Evolutionary conservation across 1,140 invertebrate genomes (phyloP).

Genomic region (Nasonia longicornis): DNA sequence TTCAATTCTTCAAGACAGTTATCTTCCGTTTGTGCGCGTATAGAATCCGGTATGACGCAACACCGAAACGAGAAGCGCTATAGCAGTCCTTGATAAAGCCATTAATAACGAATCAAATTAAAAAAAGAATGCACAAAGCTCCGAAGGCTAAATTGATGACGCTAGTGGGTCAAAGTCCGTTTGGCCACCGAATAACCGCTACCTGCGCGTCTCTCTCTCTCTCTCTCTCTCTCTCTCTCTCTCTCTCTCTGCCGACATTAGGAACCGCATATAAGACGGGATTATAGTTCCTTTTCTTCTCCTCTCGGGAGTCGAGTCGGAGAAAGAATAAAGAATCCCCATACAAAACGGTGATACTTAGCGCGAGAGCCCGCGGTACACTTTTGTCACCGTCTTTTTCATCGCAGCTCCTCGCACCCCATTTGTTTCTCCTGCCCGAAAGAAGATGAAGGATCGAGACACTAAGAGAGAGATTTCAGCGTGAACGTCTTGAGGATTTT

Average conservation of each 20-base stretch:
- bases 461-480: constrained; percentile 11
- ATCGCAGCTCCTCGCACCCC: neutral
- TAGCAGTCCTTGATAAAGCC: neutral
- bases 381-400: constrained; percentile 11
- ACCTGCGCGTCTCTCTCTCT: neutral
- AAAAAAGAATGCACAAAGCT: neutral
- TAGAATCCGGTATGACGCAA: neutral
- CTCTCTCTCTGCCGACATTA: neutral
- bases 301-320: neutral
- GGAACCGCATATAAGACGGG: neutral
- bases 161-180: constrained; percentile 10
- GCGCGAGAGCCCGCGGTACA: constrained; percentile 4
- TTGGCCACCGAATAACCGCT: neutral
- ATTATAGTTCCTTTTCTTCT: constrained; percentile 22
- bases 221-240: neutral
- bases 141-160: constrained; percentile 9
- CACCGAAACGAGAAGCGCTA: neutral
- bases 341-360: neutral
- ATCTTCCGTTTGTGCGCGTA: neutral
- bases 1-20: neutral
- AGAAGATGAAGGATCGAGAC: neutral
- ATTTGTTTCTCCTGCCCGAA: constrained; percentile 3
- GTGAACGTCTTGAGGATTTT: neutral
- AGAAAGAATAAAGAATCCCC: neutral
- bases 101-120: constrained; percentile 1